Conservation (phyloP, 2,888 invertebrate species). For the Nomada ferruginata region DNA sequence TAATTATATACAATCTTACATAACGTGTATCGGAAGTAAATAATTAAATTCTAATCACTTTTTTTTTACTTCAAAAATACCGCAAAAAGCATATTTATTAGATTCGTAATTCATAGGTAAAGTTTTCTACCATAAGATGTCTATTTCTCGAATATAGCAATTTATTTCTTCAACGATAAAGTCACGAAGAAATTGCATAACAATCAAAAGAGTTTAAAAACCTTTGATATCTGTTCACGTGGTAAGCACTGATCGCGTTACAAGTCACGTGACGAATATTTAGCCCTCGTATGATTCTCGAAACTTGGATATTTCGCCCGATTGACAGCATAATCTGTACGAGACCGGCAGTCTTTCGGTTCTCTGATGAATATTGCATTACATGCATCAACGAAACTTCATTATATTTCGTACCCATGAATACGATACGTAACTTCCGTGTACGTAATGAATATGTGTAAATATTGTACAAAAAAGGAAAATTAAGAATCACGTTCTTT, state of each 20-base stretch:
- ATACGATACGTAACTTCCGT: constrained; percentile 7
- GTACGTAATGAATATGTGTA: not conserved
- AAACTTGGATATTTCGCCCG: constrained; percentile 7
- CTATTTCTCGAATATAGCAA: not conserved
- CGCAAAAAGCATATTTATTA: too few species aligned
- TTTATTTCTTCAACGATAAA: not conserved
- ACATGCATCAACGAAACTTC: not conserved
- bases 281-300: constrained; percentile 43
- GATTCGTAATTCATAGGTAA: too few species aligned
- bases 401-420: constrained; percentile 8
- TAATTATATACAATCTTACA: not conserved
- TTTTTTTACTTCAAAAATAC: too few species aligned
- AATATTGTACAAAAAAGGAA: not conserved
- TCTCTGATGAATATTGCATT: constrained; percentile 24
- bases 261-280: constrained; percentile 44
- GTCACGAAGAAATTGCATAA: constrained; percentile 34
- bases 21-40: too few species aligned
- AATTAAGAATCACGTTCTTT: not conserved
- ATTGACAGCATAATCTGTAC: not conserved
- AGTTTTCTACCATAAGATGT: not conserved
- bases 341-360: not conserved
- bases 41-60: too few species aligned
- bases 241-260: constrained; percentile 34
- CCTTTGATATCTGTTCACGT: constrained; percentile 51
- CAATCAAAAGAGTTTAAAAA: constrained; percentile 31